These are phyloP conservation scores for Trichomalopsis sarcophagae DNA, from an alignment of 1,140 invertebrate species.

Conservation along the genomic window DNA sequence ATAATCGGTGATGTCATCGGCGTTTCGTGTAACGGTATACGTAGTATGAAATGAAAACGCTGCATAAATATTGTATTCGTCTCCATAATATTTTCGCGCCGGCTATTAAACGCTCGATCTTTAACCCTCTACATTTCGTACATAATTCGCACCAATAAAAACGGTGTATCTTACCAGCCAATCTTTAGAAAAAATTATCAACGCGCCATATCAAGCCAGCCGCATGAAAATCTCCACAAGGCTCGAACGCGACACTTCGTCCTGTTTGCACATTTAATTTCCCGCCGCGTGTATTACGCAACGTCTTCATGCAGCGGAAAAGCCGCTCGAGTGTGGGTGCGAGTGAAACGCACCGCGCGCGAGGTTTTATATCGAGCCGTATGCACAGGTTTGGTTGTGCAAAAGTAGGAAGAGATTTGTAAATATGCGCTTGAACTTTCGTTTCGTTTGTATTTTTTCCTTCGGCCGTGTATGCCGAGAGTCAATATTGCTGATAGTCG, in stretches of 20 bases:
- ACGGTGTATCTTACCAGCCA: no score
- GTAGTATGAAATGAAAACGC: no score
- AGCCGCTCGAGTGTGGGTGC: neutral
- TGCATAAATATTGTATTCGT: no score
- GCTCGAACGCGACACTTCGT: neutral
- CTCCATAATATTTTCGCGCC: no score
- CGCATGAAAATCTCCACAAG: neutral
- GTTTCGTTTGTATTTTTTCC: neutral
- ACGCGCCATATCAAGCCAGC: no score
- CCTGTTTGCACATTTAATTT: neutral
- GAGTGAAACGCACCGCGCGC: no score
- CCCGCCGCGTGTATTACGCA: neutral
- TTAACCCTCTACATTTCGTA: no score
- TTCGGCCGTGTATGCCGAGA: neutral
- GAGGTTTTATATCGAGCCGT: no score
- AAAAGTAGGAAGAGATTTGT: slow-evolving; percentile 11
- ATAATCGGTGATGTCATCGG: neutral
- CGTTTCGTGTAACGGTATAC: no score
- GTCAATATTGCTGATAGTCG: neutral
- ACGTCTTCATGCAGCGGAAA: neutral
- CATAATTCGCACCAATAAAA: no score
- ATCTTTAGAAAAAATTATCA: no score
- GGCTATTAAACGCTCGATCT: no score
- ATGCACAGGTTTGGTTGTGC: neutral
- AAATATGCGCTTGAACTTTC: slow-evolving; percentile 13